Evolutionary conservation across 2,797 vertebrate species (phyloP), one percentile per base, ranked within the genome.

Genomic region (Denticeps clupeoides): DNA sequence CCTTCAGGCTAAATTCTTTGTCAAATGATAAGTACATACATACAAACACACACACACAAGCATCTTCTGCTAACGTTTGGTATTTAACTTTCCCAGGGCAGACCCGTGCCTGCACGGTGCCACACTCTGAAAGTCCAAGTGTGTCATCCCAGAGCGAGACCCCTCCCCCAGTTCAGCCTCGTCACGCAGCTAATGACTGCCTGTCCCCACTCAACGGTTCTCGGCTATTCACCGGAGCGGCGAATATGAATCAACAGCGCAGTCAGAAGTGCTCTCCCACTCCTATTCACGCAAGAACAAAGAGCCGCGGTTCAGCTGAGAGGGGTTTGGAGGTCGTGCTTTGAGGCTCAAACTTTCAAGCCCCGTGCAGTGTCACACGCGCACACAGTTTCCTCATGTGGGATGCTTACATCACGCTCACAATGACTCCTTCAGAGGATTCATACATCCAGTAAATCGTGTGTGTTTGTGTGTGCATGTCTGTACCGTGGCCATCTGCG

Each of bases 271-370:
- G 23, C 47, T 43, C 49, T 47, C 56, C 53, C 59, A 62, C 63
- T 56, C 53, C 55, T 59, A 59, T 59, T 62, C 40, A 56, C 21
- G 5, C 1, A 15, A 24, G 41, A 59, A 65, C 59, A 65, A 57
- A 62, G 53, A 35, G 8, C 33, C 3, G 6, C 2, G 47, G 59
- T 56, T 62, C 54, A 53, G 37, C 60, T 48, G 31, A 44, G 47
- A 16, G 9, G 28, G 23, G 8, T 12, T 32, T 7, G 4, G 12
- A 6, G 12, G 12, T 12, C 31, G 3, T 24, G 33, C 15, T n/a
- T n/a, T n/a, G 4, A 28, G 42, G 48, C 16, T 41, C 4, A 33
- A 7, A 32, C 32, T 16, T 32, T 7, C 32, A 1, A 31, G 31
- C 12, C 31, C 13, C 15, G 3, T 3, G 31, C 32, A 12, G 6